Evolutionary conservation across 1,140 invertebrate genomes (phyloP), one percentile per base, ranked within the genome.

Genomic region (Drosophila insularis): DNA sequence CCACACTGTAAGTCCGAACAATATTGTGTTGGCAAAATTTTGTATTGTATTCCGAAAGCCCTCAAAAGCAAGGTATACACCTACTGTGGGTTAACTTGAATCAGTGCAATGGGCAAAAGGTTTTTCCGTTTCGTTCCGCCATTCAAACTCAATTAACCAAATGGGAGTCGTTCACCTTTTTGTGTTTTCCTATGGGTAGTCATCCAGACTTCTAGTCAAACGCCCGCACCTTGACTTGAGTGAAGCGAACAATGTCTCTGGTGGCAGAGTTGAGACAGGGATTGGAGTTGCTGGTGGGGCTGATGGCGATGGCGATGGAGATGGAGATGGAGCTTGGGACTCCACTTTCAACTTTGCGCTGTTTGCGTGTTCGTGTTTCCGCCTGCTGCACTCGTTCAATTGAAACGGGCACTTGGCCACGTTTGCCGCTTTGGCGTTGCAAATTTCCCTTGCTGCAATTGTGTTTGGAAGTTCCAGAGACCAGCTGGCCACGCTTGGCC

Each of bases 111-210:
- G 59, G 64, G 64, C 27, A 69, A 61, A 61, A 69, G 50, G 65
- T 64, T 76, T 75, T 74, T 58, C 53, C 56, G 68, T 69, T 77
- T 68, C 78, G 81, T 84, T 84, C 81, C 81, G 81, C 69, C 78
- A 85, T 78, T 77, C 81, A 78, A 80, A 81, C 77, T 78, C 69
- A 85, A 85, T 84, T 80, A 84, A 81, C 55, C 74, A 81, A 81
- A 81, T 81, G 81, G 74, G 81, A 86, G 81, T 80, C 67, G 80
- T 82, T 84, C 80, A 82, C 71, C 80, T 79, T 53, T 68, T 59
- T 46, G 39, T 62, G 19, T 50, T 59, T 59, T 37, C 56, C 17
- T n/a, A 19, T 59, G 56, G 56, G 35, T 32, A 6, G 70, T 7
- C 35, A 63, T 62, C 63, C 58, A 61, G 64, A 59, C 64, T 58